Conservation (phyloP, 1,140 invertebrate species). For the Tetramorium simillimum region DNA sequence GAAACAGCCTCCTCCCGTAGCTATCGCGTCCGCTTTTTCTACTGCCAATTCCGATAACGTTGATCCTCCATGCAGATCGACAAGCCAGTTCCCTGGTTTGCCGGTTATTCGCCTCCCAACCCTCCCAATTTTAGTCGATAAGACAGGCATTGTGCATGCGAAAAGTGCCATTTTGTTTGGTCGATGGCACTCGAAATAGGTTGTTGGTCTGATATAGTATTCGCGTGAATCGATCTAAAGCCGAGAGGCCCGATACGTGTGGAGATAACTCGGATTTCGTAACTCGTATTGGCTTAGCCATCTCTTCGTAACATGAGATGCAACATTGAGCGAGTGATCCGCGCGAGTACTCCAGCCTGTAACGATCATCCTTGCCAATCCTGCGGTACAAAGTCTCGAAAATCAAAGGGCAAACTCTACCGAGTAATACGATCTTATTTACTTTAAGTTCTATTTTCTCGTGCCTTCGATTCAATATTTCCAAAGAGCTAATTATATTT, state of each 20-base stretch:
- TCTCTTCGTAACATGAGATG: constrained; percentile 17
- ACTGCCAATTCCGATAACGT: constrained; percentile 49
- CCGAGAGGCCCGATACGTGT: too few species aligned
- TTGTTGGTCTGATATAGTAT: constrained; percentile 23
- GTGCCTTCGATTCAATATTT: neutral
- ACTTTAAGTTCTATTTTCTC: neutral
- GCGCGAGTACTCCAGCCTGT: neutral
- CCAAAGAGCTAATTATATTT: neutral
- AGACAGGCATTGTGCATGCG: constrained; percentile 23
- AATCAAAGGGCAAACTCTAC: neutral
- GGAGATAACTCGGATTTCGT: constrained; percentile 38
- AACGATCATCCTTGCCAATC: neutral
- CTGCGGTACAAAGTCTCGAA: neutral
- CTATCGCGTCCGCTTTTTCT: constrained; percentile 20
- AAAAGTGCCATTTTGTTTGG: constrained; percentile 57
- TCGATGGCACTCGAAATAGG: constrained; percentile 53
- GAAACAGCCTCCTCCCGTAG: neutral
- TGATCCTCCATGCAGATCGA: constrained; percentile 39
- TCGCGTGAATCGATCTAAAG: constrained; percentile 12
- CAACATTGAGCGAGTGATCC: constrained; percentile 15
- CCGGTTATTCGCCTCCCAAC: constrained; percentile 51
- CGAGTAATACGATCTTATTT: constrained; percentile 2
- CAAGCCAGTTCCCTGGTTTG: constrained; percentile 57
- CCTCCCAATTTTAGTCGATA: constrained; percentile 45
- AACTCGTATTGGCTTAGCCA: neutral